Evolutionary conservation across 1,140 invertebrate species (phyloP).

Genomic region (Platyscapa corneri): DNA sequence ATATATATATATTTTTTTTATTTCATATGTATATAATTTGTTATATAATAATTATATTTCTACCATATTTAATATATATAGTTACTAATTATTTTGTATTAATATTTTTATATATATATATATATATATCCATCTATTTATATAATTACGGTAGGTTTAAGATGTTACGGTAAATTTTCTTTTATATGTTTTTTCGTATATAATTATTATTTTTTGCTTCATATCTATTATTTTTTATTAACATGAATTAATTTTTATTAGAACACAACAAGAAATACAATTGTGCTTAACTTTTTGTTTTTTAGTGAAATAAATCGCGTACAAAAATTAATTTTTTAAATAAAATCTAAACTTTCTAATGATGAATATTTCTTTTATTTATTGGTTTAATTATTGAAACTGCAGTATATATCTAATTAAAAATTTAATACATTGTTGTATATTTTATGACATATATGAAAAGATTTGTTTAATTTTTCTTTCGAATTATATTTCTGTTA

Average conservation of each 20-base stretch:
- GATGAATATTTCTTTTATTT: conserved; percentile 13
- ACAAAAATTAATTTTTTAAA: too few species aligned
- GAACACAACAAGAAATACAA: neutral
- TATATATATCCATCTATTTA: conserved; percentile 13
- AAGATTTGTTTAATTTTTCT: conserved; percentile 26
- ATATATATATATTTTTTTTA: too few species aligned
- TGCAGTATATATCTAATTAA: neutral
- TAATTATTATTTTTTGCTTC: conserved; percentile 4
- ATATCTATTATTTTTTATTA: conserved; percentile 8
- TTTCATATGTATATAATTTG: neutral
- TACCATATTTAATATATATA: too few species aligned
- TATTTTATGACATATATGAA: conserved; percentile 44
- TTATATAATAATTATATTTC: conserved; percentile 5
- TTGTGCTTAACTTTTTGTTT: neutral
- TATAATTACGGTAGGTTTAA: conserved; percentile 36
- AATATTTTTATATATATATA: conserved; percentile 48
- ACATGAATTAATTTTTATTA: conserved; percentile 5
- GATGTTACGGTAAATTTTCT: conserved; percentile 13
- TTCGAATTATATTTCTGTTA: conserved; percentile 5
- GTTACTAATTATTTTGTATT: conserved; percentile 41
- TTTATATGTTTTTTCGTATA: neutral
- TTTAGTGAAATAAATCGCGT: neutral
- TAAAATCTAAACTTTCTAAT: neutral
- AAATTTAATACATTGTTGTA: conserved; percentile 11
- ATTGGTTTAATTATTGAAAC: conserved; percentile 1